Evolutionary conservation across 2,797 vertebrate species (phyloP).

Genomic region (Helostoma temminkii): DNA sequence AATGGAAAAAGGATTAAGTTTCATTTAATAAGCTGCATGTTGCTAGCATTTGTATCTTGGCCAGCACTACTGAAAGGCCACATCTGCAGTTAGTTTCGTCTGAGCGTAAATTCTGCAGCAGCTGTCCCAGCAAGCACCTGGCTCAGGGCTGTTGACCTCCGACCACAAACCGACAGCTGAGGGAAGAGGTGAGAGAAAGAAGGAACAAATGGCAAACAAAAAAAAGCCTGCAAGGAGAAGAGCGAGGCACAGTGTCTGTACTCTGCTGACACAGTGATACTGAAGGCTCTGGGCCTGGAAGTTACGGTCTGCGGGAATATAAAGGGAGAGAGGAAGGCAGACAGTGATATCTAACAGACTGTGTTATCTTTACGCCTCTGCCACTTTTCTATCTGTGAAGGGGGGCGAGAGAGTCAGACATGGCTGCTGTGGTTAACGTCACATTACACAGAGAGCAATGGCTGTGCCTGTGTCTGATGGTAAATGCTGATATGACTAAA

Average conservation of each 20-base stretch:
- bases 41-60: slow-evolving; percentile 25
- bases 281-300: slow-evolving; percentile 12
- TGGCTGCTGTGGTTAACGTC: neutral
- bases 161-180: slow-evolving; percentile 79
- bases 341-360: slow-evolving; percentile 47
- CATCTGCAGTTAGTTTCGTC: slow-evolving; percentile 70
- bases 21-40: neutral
- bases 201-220: slow-evolving; percentile 72
- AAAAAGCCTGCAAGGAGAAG: slow-evolving; percentile 47
- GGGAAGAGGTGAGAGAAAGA: slow-evolving; percentile 60
- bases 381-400: slow-evolving; percentile 15
- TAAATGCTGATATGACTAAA: no score
- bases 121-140: slow-evolving; percentile 84
- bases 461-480: no score
- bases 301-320: slow-evolving; percentile 24
- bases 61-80: slow-evolving; percentile 50
- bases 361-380: slow-evolving; percentile 39
- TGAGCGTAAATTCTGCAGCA: slow-evolving; percentile 74
- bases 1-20: neutral
- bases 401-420: slow-evolving; percentile 8
- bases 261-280: slow-evolving; percentile 54
- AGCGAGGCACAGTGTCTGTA: slow-evolving; percentile 21
- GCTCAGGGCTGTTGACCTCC: slow-evolving; percentile 74
- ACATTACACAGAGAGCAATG: neutral
- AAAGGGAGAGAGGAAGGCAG: slow-evolving; percentile 4